Percentiles rank a stretch among this genome's conserved stretches.
phyloP scores from a whole-genome alignment of 2,888 invertebrate genomes.

The Tenthredo mesomela region DNA sequence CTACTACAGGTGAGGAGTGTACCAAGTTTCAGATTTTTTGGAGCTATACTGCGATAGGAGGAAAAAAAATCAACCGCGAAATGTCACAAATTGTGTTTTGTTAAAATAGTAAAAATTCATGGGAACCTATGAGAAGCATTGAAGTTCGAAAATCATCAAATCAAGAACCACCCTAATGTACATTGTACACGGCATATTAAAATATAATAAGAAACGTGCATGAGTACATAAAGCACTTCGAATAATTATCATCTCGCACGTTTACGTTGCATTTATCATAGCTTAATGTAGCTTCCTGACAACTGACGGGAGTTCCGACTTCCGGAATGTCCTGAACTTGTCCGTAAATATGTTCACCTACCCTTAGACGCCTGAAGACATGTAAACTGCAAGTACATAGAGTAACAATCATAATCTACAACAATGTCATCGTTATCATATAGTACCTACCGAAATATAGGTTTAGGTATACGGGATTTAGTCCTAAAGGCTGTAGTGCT shows the following conservation, averaged over 20 bases:
- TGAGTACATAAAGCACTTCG: not conserved
- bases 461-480: not conserved
- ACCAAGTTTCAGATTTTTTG: too few species aligned
- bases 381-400: not conserved
- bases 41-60: too few species aligned
- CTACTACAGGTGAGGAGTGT: too few species aligned
- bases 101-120: too few species aligned
- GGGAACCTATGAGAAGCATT: too few species aligned
- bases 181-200: too few species aligned
- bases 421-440: not conserved
- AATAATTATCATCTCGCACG: not conserved
- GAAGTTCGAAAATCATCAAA: too few species aligned
- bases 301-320: not conserved
- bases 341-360: not conserved
- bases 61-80: too few species aligned
- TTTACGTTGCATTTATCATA: slow-evolving; percentile 20
- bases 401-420: not conserved
- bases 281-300: not conserved
- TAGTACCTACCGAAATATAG: not conserved
- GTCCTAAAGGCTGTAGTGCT: not conserved
- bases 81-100: too few species aligned
- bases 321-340: not conserved
- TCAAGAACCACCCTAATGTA: too few species aligned
- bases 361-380: not conserved
- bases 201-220: not conserved